Percentiles rank a stretch among this genome's conserved stretches.
phyloP scores from a whole-genome alignment of 1,140 invertebrate species.

The Luehdorfia chinensis region DNA sequence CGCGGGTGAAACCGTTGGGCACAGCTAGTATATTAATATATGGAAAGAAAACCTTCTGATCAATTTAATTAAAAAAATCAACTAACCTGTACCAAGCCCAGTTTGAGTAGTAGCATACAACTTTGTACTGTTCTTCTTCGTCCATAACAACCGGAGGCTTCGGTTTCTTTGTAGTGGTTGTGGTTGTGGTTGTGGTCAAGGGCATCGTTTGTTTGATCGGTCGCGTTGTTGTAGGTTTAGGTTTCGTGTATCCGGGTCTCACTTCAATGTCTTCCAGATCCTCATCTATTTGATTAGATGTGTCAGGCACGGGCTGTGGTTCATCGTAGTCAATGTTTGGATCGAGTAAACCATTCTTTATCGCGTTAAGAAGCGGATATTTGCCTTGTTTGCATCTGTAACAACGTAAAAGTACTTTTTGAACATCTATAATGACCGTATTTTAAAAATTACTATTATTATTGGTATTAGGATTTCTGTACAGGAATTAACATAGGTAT shows the following conservation, averaged over 20 bases:
- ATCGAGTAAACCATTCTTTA: constrained; percentile 82
- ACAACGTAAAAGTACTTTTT: no score
- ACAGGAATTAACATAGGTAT: no score
- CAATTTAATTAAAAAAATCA: no score
- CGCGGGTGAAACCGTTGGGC: no score
- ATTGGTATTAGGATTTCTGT: no score
- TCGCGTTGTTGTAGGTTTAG: constrained; percentile 21
- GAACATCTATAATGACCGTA: no score
- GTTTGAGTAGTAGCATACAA: constrained; percentile 95
- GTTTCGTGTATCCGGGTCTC: constrained; percentile 32
- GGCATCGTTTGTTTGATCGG: constrained; percentile 7
- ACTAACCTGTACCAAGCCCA: constrained; percentile 91
- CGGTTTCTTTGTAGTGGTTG: constrained; percentile 27
- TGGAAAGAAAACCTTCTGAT: no score
- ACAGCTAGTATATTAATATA: no score
- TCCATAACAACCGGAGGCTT: constrained; percentile 28
- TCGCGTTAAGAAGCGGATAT: constrained; percentile 85
- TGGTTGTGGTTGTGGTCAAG: constrained; percentile 19
- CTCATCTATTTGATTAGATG: constrained; percentile 43
- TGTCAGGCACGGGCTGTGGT: constrained; percentile 31
- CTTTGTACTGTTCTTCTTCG: constrained; percentile 77
- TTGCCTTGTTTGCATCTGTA: constrained; percentile 83
- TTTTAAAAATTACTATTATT: no score
- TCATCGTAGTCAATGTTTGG: constrained; percentile 33
- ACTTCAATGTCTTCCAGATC: constrained; percentile 66